Conservation (phyloP, 2,113 vertebrate genomes). For the Archilochus colubris region DNA sequence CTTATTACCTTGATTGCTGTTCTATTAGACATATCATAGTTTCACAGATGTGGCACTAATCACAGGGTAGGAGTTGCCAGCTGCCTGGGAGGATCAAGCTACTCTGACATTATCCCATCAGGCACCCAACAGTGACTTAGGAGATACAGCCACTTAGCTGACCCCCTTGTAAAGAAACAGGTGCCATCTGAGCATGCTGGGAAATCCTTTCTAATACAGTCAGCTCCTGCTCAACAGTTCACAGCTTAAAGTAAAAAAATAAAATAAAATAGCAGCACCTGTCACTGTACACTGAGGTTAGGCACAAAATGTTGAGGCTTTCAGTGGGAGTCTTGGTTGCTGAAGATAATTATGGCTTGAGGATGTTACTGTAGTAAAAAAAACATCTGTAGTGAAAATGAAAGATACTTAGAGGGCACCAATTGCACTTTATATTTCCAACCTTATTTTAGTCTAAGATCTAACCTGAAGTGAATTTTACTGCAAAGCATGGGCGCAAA, state of each 20-base stretch:
- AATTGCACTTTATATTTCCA: not conserved
- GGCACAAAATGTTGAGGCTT: not conserved
- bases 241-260: not conserved
- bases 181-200: slow-evolving; percentile 18
- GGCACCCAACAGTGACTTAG: slow-evolving; percentile 21
- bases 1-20: slow-evolving; percentile 17
- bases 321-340: not conserved
- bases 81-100: slow-evolving; percentile 45
- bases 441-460: not conserved
- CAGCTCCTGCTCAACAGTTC: not conserved
- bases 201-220: slow-evolving; percentile 7
- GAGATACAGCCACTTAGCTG: slow-evolving; percentile 23
- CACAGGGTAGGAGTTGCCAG: slow-evolving; percentile 19
- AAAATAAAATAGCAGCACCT: not conserved
- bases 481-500: not conserved
- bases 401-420: not conserved
- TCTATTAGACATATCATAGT: not conserved
- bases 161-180: slow-evolving; percentile 23
- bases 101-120: slow-evolving; percentile 58
- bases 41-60: slow-evolving; percentile 50
- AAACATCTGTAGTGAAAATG: not conserved
- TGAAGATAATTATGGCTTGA: not conserved
- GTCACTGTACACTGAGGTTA: not conserved
- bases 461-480: not conserved
- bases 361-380: not conserved